These are phyloP conservation scores for Norana najaformis DNA, from an alignment of 2,888 invertebrate genomes.

Conservation along the genomic window DNA sequence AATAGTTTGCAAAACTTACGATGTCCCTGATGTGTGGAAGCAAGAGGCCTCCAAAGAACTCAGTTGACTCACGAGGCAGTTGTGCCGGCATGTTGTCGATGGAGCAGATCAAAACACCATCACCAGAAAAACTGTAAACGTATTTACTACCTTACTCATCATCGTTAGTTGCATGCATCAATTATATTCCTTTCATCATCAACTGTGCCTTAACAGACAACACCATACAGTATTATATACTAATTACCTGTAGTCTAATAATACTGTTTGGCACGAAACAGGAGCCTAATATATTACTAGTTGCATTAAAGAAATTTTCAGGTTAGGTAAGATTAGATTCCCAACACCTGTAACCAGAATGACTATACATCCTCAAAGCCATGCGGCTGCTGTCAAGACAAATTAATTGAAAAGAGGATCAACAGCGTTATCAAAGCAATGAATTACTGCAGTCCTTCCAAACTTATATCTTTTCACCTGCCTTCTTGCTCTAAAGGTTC, in stretches of 20 bases:
- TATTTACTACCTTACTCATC: no score
- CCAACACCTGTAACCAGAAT: not conserved
- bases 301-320: not conserved
- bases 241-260: not conserved
- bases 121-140: constrained; percentile 80
- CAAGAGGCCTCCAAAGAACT: constrained; percentile 92
- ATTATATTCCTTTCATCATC: not conserved
- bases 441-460: not conserved
- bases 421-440: not conserved
- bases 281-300: not conserved
- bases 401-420: not conserved
- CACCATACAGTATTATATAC: not conserved
- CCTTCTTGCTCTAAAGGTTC: not conserved
- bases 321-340: not conserved
- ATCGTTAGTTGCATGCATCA: not conserved
- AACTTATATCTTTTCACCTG: not conserved
- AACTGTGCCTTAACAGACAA: not conserved
- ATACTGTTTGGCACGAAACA: not conserved
- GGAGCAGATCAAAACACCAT: constrained; percentile 97
- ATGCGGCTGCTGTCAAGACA: not conserved
- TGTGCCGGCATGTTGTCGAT: constrained; percentile 99
- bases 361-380: not conserved
- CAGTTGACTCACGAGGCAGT: constrained; percentile 92
- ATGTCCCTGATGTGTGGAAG: constrained; percentile 87
- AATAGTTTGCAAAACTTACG: constrained; percentile 56